Base-by-base conservation (phyloP, 1,140 invertebrate species). In the Thalassaphorura encarpata region DNA sequence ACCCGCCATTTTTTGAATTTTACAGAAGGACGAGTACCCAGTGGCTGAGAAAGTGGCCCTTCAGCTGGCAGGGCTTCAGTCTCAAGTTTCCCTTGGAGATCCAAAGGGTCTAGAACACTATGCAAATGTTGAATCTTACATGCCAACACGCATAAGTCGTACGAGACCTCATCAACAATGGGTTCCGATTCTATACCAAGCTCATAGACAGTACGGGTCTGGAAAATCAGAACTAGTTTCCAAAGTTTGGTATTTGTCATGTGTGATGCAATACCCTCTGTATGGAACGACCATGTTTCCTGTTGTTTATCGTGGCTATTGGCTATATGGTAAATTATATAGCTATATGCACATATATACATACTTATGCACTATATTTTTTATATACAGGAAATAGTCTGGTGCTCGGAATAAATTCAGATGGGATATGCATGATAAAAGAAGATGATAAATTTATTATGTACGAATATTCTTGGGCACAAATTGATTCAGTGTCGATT, bases 211-310 rank as follows among this genome's bases (percentile, higher is more conserved):
- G 69, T 96, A 95, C 68, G 92, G 92, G 28, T 83, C 84, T 3
- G 89, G 89, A 0, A 84, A 93, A 62, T 83, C 86, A 5, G 89
- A 94, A 68, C 70, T 95, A 26, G 89, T 91, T 2, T 88, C 90
- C 1, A 95, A 95, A 73, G 89, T 93, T 8, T 78, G 95, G 63
- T 61, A 61, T 70, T 73, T 97, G 43, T 92, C 90, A 0, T 94
- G 91, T 68, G 92, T 97, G 1, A 96, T 95, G 88, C 92, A 97
- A 72, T 97, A 94, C 71, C 89, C 92, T 0, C 75, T 96, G 1
- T 96, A 96, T 68, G 93, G 92, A 2, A 93, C 89, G 47, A 93
- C 91, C 0, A 83, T 95, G 75, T 96, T 89, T 71, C 83, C 83
- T 31, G 92, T 95, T 93, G 42, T n/a, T n/a, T n/a, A n/a, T n/a